Percentiles rank a stretch among this genome's conserved stretches.
These are phyloP conservation scores for Nasonia vitripennis DNA, from an alignment of 1,140 invertebrate species.

Conservation along the genomic window DNA sequence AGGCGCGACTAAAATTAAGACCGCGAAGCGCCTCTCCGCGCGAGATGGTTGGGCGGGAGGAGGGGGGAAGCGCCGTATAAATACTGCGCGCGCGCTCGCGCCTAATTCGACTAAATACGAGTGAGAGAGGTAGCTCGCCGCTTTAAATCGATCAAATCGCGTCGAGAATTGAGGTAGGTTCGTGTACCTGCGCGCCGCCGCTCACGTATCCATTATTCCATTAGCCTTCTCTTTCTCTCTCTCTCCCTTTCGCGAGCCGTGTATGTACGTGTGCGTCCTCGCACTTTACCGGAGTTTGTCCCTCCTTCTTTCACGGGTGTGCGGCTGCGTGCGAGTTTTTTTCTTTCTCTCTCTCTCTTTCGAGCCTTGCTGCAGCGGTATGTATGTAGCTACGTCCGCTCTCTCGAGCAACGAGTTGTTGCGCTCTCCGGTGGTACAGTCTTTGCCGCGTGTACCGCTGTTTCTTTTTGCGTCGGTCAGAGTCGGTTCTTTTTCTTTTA, in stretches of 20 bases:
- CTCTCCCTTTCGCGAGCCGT: neutral
- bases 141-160: constrained; percentile 41
- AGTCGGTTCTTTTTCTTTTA: neutral
- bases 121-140: neutral
- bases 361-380: no score
- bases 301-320: neutral
- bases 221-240: neutral
- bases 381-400: no score
- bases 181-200: neutral
- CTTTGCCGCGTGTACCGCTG: neutral
- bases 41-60: no score
- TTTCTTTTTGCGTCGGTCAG: no score
- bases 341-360: neutral
- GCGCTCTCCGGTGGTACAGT: neutral
- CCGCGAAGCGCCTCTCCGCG: neutral
- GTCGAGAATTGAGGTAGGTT: constrained; percentile 14
- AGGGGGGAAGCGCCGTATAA: constrained; percentile 3
- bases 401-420: no score
- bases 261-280: neutral
- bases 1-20: constrained; percentile 15
- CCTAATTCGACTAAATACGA: constrained; percentile 40
- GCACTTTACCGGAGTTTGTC: constrained; percentile 11
- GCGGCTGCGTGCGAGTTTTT: neutral
- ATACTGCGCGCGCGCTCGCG: constrained; percentile 15
- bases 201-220: constrained; percentile 19